Evolutionary conservation across 2,113 vertebrate genomes (phyloP).

Genomic region (Actenoides hombroni): DNA sequence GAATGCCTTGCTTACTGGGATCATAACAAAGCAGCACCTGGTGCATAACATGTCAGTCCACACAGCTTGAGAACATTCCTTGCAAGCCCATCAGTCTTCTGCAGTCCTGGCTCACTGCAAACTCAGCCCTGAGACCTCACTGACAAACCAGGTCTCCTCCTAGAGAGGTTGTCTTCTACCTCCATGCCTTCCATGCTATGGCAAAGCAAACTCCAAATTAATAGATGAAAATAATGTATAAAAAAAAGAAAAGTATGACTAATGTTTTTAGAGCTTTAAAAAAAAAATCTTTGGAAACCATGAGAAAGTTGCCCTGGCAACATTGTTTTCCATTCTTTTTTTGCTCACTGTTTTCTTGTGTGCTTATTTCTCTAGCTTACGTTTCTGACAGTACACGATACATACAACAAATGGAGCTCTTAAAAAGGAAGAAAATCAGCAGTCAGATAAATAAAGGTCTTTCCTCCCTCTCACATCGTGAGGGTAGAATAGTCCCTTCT

Average conservation of each 20-base stretch:
- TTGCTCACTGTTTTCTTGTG: neutral
- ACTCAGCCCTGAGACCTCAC: neutral
- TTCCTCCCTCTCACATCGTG: neutral
- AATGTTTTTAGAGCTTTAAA: neutral
- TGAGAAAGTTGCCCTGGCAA: slow-evolving; percentile 54
- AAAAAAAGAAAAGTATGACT: neutral
- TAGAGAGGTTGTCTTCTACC: neutral
- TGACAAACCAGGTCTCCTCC: neutral
- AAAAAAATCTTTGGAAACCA: neutral
- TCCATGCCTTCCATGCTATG: neutral
- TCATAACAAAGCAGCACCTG: neutral
- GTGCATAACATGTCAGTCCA: neutral
- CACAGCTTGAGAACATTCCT: neutral
- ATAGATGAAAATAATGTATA: neutral
- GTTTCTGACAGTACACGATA: neutral
- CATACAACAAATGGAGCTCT: neutral
- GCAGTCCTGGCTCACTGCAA: neutral
- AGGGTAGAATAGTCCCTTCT: neutral
- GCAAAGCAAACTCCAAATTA: neutral
- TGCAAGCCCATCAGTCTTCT: neutral
- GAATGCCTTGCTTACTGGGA: neutral
- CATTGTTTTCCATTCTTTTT: slow-evolving; percentile 37
- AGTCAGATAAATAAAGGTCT: neutral
- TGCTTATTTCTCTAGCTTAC: neutral
- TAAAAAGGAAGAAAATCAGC: neutral